Percentiles rank a stretch among this genome's conserved stretches.
phyloP scores from a whole-genome alignment of 2,113 vertebrate genomes.

The Mionectes macconnelli region DNA sequence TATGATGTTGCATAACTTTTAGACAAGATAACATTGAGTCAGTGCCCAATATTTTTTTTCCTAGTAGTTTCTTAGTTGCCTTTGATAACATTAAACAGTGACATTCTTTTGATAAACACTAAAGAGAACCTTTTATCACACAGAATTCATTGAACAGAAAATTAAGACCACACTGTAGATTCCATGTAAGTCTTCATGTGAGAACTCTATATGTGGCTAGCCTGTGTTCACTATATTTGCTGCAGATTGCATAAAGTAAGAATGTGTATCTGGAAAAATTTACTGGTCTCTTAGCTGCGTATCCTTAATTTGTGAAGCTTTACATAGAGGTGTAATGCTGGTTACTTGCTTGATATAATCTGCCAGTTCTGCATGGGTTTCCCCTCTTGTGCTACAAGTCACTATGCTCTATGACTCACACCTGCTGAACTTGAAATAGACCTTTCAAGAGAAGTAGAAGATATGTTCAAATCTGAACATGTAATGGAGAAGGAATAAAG shows the following conservation, averaged over 20 bases:
- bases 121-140: neutral
- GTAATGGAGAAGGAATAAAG: slow-evolving; percentile 12
- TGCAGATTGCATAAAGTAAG: neutral
- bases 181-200: neutral
- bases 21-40: neutral
- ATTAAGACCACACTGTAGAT: neutral
- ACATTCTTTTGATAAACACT: neutral
- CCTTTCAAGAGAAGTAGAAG: slow-evolving; percentile 33
- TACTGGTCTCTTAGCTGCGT: slow-evolving; percentile 20
- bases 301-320: slow-evolving; percentile 54
- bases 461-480: slow-evolving; percentile 59
- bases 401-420: slow-evolving; percentile 63
- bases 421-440: slow-evolving; percentile 64
- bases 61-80: neutral
- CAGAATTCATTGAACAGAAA: neutral
- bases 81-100: neutral
- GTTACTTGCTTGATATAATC: slow-evolving; percentile 52
- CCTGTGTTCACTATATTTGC: neutral
- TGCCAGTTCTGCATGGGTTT: slow-evolving; percentile 48
- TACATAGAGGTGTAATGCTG: slow-evolving; percentile 26
- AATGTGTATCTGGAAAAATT: slow-evolving; percentile 53
- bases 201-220: neutral
- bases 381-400: slow-evolving; percentile 35
- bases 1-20: neutral
- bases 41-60: neutral